Percentiles rank a stretch among this genome's conserved stretches.
phyloP scores from a whole-genome alignment of 2,113 vertebrate genomes.

The Marcusenius ussheri region DNA sequence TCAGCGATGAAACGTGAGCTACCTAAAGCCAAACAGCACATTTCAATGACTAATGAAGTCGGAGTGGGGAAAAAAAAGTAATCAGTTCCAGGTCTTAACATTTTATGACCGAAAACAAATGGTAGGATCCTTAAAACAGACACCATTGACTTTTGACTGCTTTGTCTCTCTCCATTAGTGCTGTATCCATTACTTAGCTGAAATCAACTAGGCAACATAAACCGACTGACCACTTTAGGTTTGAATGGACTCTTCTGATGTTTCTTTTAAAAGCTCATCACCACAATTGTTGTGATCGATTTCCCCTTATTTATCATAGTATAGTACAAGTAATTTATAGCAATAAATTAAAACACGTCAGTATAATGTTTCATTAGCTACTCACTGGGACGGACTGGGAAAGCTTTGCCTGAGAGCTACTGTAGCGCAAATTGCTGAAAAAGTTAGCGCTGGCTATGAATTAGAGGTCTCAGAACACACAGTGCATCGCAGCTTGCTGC shows the following conservation, averaged over 20 bases:
- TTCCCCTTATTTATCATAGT: neutral
- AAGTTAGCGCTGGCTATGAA: neutral
- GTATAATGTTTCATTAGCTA: neutral
- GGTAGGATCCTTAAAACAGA: neutral
- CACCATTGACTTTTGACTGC: neutral
- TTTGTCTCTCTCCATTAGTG: neutral
- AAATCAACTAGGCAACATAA: neutral
- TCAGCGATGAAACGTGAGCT: neutral
- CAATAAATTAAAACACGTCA: neutral
- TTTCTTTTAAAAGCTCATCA: neutral
- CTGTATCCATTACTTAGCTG: neutral
- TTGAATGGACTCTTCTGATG: neutral
- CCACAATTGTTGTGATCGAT: neutral
- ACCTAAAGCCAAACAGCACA: neutral
- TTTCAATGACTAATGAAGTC: neutral
- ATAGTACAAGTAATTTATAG: neutral
- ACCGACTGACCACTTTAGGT: neutral
- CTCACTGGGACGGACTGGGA: neutral
- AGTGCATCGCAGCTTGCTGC: neutral
- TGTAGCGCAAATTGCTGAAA: neutral
- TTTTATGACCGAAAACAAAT: neutral
- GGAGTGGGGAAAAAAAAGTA: neutral
- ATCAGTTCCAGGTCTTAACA: neutral
- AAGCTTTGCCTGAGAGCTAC: neutral
- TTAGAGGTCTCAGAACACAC: too few relatives aligned